Evolutionary conservation across 2,888 invertebrate genomes (phyloP).

Genomic region (Plusia festucae): DNA sequence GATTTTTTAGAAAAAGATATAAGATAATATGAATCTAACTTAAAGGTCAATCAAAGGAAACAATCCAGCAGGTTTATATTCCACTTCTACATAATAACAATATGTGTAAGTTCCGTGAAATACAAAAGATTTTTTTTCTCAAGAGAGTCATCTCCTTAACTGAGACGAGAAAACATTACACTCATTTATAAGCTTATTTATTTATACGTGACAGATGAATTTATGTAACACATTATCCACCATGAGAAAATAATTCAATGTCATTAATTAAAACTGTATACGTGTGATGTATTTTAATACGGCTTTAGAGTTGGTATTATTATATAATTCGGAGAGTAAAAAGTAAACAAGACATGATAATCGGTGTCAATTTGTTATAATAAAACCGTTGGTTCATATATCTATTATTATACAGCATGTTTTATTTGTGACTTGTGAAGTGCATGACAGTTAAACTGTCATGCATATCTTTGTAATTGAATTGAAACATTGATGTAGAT

Average conservation of each 20-base stretch:
- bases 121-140: not conserved
- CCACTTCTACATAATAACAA: not conserved
- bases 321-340: slow-evolving; percentile 25
- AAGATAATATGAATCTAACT: not conserved
- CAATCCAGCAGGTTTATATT: not conserved
- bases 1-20: not conserved
- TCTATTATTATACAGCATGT: slow-evolving; percentile 3
- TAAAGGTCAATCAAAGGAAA: not conserved
- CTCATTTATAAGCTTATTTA: slow-evolving; percentile 54
- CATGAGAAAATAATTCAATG: slow-evolving; percentile 46
- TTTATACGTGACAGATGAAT: slow-evolving; percentile 47
- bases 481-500: not conserved
- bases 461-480: not conserved
- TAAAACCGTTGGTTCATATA: slow-evolving; percentile 15
- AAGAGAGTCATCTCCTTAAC: slow-evolving; percentile 35
- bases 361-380: slow-evolving; percentile 33
- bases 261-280: slow-evolving; percentile 52
- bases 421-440: too few relatives aligned
- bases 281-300: slow-evolving; percentile 42
- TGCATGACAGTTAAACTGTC: not conserved
- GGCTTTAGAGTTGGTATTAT: slow-evolving; percentile 30
- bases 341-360: slow-evolving; percentile 35
- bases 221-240: slow-evolving; percentile 52
- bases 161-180: slow-evolving; percentile 34
- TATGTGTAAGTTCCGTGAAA: not conserved